Conservation (phyloP, 2,113 vertebrate genomes). For the Eclectus roratus region DNA sequence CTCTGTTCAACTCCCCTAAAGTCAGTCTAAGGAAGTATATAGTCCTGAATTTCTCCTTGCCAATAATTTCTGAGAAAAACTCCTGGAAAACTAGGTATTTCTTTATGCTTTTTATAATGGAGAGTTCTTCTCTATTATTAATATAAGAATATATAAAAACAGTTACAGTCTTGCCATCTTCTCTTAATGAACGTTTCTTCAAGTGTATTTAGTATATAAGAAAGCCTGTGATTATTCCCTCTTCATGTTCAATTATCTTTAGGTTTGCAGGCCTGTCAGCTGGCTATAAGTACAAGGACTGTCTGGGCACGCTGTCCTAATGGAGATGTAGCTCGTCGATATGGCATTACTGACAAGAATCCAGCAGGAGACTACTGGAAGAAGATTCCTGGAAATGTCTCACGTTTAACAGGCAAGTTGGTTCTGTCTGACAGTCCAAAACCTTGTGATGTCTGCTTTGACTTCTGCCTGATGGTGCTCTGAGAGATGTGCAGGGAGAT, state of each 20-base stretch:
- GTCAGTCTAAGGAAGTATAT: background rate
- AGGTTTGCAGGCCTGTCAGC: conserved; percentile 90
- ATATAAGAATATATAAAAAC: background rate
- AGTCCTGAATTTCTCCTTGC: background rate
- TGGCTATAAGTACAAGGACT: conserved; percentile 85
- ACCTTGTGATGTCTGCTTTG: background rate
- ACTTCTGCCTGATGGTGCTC: background rate
- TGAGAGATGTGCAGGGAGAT: background rate
- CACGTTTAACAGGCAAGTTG: conserved; percentile 84
- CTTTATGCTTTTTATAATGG: background rate
- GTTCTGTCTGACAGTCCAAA: background rate
- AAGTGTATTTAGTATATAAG: background rate
- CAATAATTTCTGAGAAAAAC: background rate
- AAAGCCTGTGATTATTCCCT: background rate
- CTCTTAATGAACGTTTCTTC: background rate
- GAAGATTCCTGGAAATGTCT: conserved; percentile 86
- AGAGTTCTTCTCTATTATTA: background rate
- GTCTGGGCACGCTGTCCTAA: conserved; percentile 93
- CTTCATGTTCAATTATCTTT: background rate
- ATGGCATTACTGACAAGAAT: conserved; percentile 89
- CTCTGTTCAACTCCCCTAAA: background rate
- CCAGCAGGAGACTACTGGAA: conserved; percentile 98
- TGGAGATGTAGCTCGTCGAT: conserved; percentile 90
- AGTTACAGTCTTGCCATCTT: background rate
- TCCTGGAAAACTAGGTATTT: background rate